Base-by-base conservation (phyloP, 2,888 invertebrate species). In the Molorchus minor region DNA sequence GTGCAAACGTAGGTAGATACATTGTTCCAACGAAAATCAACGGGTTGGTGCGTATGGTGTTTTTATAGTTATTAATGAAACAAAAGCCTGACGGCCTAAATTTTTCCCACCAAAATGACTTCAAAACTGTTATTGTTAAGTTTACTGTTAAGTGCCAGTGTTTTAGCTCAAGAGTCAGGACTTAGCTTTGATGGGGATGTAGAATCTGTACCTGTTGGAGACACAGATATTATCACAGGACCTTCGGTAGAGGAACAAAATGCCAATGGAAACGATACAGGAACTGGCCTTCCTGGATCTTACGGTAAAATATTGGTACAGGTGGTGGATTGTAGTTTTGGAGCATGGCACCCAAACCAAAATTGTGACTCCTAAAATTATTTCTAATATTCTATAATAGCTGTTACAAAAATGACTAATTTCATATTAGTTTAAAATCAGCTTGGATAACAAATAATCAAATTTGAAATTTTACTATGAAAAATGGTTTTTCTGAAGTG, bases 41-140 rank as follows among this genome's bases (percentile, higher is more conserved):
- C 30, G 15, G n/a, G 30, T 29, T 30, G 30, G 45, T 45, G 45
- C 29, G 45, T 45, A 45, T 43, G 45, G 45, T 45, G 45, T 45
- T 16, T 45, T 2, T 30, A n/a, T 45, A 45, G 17, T 45, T 45
- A 13, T 16, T 45, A 17, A 16, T 15, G 2, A 30, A n/a, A 45
- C 30, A 45, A 45, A 45, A n/a, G 43, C 30, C 45, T 30, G 45
- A 10, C 25, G 25, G 45, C 45, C 45, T n/a, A n/a, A n/a, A 30
- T 17, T 30, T 30, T 41, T 19, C 4, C 7, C 5, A 25, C 16
- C n/a, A 52, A 30, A 30, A 52, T 52, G 52, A 33, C 25, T n/a
- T 21, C 29, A 19, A 41, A 12, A 30, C 29, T 17, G 52, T 15
- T 41, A 10, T n/a, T 52, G 3, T 29, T 52, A 21, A 30, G 29